phyloP scores from a whole-genome alignment of 2,113 vertebrate species.

The Zosterops japonicus region DNA sequence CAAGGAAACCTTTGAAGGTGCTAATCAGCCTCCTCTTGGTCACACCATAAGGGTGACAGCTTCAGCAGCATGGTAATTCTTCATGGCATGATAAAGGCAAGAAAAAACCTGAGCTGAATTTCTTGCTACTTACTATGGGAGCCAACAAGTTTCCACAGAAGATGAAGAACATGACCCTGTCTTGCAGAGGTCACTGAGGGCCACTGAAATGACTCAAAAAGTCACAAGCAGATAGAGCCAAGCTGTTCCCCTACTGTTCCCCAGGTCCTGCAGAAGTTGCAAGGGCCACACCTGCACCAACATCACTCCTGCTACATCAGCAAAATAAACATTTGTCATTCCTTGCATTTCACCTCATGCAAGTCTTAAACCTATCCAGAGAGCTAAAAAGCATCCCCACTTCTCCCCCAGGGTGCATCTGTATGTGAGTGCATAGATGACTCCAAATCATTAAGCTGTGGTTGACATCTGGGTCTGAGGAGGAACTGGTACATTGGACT shows the following conservation, averaged over 20 bases:
- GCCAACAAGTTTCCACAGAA: neutral
- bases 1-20: neutral
- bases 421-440: fast-evolving
- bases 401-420: neutral
- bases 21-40: neutral
- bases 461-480: neutral
- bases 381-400: neutral
- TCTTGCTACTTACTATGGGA: neutral
- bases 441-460: neutral
- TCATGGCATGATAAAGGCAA: neutral
- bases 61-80: neutral
- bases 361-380: neutral
- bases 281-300: neutral
- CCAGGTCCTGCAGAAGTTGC: neutral
- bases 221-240: neutral
- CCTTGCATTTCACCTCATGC: neutral
- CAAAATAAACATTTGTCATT: neutral
- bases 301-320: neutral
- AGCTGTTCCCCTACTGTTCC: neutral
- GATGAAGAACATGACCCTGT: neutral
- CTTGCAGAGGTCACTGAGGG: fast-evolving
- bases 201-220: neutral
- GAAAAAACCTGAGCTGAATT: neutral
- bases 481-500: neutral
- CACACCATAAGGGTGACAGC: neutral